Percentiles rank a stretch among this genome's conserved stretches.
Evolutionary conservation across 1,140 invertebrate genomes (phyloP).

Genomic region (Caenorhabditis latens): DNA sequence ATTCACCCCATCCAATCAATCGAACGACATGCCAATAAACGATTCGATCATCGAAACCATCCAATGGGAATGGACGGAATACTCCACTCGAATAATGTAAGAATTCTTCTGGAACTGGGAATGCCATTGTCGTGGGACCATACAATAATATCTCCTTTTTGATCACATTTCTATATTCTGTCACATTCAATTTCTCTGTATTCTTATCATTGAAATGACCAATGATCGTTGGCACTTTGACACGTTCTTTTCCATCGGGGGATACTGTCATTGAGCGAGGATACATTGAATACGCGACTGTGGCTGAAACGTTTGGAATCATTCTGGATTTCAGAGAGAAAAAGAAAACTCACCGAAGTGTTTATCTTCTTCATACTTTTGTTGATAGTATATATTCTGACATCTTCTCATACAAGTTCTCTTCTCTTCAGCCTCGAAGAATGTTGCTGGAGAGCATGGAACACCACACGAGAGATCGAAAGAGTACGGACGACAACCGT

Average conservation of each 20-base stretch:
- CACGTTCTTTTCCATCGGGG: slow-evolving; percentile 56
- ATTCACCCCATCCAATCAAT: slow-evolving; percentile 76
- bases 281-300: slow-evolving; percentile 76
- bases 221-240: slow-evolving; percentile 56
- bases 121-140: slow-evolving; percentile 77
- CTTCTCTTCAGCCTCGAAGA: slow-evolving; percentile 71
- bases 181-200: slow-evolving; percentile 18
- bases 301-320: slow-evolving; percentile 67
- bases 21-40: slow-evolving; percentile 77
- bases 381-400: slow-evolving; percentile 75
- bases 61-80: slow-evolving; percentile 73
- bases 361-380: slow-evolving; percentile 75
- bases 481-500: slow-evolving; percentile 75
- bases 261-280: slow-evolving; percentile 75
- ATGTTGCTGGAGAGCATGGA: slow-evolving; percentile 74
- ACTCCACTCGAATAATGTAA: slow-evolving; percentile 75
- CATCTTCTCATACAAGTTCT: slow-evolving; percentile 71
- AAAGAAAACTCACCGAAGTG: slow-evolving; percentile 68
- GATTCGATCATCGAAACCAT: slow-evolving; percentile 73
- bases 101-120: slow-evolving; percentile 77
- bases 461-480: slow-evolving; percentile 73
- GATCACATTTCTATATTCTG: slow-evolving; percentile 67
- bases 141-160: slow-evolving; percentile 74
- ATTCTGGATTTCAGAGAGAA: neutral
- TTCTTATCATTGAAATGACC: slow-evolving; percentile 58